These are phyloP conservation scores for Podarcis siculus DNA, from an alignment of 2,797 vertebrate species.

Conservation along the genomic window DNA sequence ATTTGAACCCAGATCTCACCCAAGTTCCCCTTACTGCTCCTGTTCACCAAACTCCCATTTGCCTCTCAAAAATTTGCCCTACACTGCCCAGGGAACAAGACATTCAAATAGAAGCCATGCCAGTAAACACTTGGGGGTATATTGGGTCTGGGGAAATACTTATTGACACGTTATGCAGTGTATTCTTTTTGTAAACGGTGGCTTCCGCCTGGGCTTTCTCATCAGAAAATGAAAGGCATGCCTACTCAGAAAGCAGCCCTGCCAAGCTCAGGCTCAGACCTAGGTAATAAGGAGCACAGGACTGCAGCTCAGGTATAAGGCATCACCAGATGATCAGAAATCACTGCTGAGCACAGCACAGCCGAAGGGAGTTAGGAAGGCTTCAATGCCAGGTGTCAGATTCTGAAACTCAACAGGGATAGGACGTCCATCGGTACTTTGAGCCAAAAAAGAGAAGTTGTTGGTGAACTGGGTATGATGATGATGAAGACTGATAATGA, in stretches of 20 bases:
- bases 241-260: neutral
- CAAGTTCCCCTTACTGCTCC: neutral
- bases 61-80: neutral
- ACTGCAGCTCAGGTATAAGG: no score
- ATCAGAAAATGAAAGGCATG: neutral
- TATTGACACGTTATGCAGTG: neutral
- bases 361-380: neutral
- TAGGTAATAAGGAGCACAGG: neutral
- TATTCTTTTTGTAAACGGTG: no score
- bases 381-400: neutral
- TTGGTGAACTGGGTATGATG: neutral
- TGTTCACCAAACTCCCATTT: neutral
- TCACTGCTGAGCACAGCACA: neutral
- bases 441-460: neutral
- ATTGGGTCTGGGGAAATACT: neutral
- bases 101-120: neutral
- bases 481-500: no score
- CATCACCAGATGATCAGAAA: neutral
- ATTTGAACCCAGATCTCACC: neutral
- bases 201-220: neutral
- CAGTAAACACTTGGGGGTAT: neutral
- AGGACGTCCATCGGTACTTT: neutral
- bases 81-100: neutral
- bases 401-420: neutral
- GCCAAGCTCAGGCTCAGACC: neutral